Evolutionary conservation across 2,797 vertebrate species (phyloP).

Genomic region (Sebastes taczanowskii): DNA sequence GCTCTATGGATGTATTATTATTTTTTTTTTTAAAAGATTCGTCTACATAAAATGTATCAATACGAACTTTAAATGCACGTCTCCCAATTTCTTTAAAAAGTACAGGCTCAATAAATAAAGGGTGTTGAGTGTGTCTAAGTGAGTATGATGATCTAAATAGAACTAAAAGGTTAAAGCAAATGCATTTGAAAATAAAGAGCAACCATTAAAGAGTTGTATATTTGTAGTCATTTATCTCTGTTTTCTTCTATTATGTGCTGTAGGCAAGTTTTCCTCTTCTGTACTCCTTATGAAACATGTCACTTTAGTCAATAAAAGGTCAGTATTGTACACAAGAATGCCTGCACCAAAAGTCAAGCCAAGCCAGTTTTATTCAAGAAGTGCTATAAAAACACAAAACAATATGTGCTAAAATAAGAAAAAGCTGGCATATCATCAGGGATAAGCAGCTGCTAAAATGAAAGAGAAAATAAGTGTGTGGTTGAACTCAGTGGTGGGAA

Average conservation of each 20-base stretch:
- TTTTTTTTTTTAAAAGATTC: too few relatives aligned
- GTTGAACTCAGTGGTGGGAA: background rate
- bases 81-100: too few relatives aligned
- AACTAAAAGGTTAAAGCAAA: background rate
- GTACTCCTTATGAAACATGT: background rate
- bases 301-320: slow-evolving; percentile 1
- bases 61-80: too few relatives aligned
- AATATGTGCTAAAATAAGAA: background rate
- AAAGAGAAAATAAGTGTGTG: background rate
- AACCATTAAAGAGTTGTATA: background rate
- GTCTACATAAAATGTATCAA: too few relatives aligned
- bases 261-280: background rate
- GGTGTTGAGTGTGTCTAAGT: too few relatives aligned
- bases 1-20: too few relatives aligned
- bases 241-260: background rate
- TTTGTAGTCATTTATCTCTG: background rate
- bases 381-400: background rate
- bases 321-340: background rate
- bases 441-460: background rate
- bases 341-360: background rate
- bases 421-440: background rate
- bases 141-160: too few relatives aligned
- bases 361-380: background rate
- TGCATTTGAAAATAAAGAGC: background rate
- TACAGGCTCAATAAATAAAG: too few relatives aligned